phyloP scores from a whole-genome alignment of 2,797 vertebrate species.

The Enteromius thamalakanensis region DNA sequence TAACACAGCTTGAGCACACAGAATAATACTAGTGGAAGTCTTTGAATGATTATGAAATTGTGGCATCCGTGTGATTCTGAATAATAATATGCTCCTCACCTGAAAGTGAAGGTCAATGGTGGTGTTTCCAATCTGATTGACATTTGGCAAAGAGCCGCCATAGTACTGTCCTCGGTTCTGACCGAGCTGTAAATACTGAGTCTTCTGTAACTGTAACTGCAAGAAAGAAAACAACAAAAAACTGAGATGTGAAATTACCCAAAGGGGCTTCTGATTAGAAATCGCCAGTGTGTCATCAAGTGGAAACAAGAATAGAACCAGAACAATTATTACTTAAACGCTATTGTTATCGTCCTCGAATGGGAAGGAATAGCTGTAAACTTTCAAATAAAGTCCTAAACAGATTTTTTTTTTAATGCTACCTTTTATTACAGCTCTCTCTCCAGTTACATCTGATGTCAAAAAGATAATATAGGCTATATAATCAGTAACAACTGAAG shows the following conservation, averaged over 20 bases:
- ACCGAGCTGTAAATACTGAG: constrained; percentile 98
- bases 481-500: not conserved
- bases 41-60: no score
- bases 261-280: not conserved
- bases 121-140: constrained; percentile 98
- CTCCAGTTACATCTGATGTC: not conserved
- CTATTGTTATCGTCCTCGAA: not conserved
- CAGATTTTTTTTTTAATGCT: not conserved
- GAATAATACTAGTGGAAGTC: no score
- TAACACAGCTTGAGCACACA: no score
- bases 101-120: constrained; percentile 97
- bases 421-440: not conserved
- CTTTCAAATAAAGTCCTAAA: not conserved
- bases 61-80: no score
- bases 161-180: constrained; percentile 98
- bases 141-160: constrained; percentile 97
- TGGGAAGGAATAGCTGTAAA: not conserved
- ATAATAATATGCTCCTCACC: constrained; percentile 78
- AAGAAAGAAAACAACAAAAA: constrained; percentile 76
- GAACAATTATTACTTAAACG: not conserved
- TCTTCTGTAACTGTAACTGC: constrained; percentile 99
- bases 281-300: not conserved
- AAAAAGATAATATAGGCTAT: no score
- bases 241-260: not conserved
- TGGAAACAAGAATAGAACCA: not conserved